Base-by-base conservation (phyloP, 2,888 invertebrate species). In the Ditula angustiorana region DNA sequence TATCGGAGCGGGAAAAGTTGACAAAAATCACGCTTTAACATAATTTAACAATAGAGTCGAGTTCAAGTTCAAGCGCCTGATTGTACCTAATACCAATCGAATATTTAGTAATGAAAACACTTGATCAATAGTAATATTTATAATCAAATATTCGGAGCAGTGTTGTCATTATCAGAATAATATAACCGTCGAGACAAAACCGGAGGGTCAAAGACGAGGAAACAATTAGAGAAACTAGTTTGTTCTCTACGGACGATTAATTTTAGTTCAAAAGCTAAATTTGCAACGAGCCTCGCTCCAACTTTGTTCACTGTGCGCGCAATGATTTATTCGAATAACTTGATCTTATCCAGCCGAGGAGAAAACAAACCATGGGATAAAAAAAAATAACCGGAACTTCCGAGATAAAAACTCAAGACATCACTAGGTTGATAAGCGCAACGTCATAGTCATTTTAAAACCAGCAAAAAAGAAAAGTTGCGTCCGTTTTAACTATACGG, bases 141-240 rank as follows among this genome's bases (percentile, higher is more conserved):
- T 46, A 55, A 61, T 56, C 28, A 47, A 61, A 79, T 75, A 76
- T 73, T 65, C 71, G 69, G 71, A 83, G 80, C 80, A 80, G 82
- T 79, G 74, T 78, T 80, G 72, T 77, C 81, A 74, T 82, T 79
- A 80, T 75, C 74, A 72, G 74, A 79, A 77, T 76, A 78, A 79
- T 77, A 79, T 76, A 78, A 80, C 82, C 78, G 74, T 70, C 72
- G 76, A 83, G 80, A 82, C 85, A 83, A 84, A 84, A 82, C 82
- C 79, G 76, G 79, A 80, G 78, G 80, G 82, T 81, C 80, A 76
- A 81, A 83, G 81, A 79, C 80, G 77, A 82, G 82, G 82, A 86
- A 87, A 86, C 87, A 86, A 88, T 89, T 85, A 86, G 81, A 82
- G 85, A 81, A 87, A 86, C 83, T 86, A 86, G 87, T 83, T 83